Conservation (phyloP, 1,140 invertebrate species). For the Helicorthomorpha holstii region DNA sequence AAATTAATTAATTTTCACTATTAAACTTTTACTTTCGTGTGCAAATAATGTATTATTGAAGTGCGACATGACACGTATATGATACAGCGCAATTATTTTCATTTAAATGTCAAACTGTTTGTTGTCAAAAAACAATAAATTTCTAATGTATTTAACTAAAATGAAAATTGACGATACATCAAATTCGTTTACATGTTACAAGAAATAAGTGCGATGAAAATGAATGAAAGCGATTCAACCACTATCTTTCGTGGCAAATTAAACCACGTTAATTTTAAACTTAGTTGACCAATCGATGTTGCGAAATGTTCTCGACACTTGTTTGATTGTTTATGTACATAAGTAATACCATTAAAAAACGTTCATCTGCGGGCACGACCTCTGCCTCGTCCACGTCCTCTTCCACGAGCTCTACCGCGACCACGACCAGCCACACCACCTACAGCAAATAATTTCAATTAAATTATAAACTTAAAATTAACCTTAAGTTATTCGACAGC, state of each 20-base stretch:
- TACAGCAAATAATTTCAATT: neutral
- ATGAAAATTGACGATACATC: too few species aligned
- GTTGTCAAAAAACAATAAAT: neutral
- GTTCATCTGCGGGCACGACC: conserved; percentile 1
- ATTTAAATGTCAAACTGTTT: neutral
- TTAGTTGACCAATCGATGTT: too few species aligned
- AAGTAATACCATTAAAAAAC: neutral
- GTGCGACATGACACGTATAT: neutral
- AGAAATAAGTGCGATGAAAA: neutral
- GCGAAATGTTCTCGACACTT: neutral
- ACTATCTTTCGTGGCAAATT: neutral
- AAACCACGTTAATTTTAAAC: too few species aligned
- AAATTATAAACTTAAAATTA: neutral
- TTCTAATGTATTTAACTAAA: too few species aligned
- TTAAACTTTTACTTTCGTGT: neutral
- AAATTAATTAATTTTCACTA: neutral
- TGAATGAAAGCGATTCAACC: neutral
- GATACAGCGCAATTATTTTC: neutral
- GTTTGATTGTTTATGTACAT: neutral
- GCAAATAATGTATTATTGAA: neutral
- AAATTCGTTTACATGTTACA: too few species aligned
- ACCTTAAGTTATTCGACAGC: neutral
- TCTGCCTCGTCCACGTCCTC: conserved; percentile 5
- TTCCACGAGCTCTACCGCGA: conserved; percentile 6
- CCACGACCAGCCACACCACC: conserved; percentile 4